Conservation (phyloP, 2,113 vertebrate species). For the Neolamprologus cancellatus region DNA sequence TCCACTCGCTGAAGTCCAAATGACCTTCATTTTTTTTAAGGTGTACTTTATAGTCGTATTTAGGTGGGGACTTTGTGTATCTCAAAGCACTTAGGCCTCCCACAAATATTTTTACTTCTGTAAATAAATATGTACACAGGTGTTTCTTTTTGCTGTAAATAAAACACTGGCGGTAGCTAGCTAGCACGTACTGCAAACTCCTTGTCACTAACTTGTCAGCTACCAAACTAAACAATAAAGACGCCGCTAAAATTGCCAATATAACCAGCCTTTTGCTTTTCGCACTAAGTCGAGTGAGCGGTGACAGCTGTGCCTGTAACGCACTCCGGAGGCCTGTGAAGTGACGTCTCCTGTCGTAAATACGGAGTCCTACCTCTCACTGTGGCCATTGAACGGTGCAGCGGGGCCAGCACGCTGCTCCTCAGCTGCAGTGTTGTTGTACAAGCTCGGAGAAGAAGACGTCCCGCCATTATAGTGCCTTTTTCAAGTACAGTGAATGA, state of each 20-base stretch:
- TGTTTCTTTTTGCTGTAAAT: background rate
- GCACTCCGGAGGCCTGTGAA: rapidly evolving
- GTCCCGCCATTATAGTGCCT: slow-evolving; percentile 49
- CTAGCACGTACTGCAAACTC: background rate
- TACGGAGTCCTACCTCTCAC: slow-evolving; percentile 4
- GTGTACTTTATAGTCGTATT: background rate
- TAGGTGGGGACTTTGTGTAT: rapidly evolving
- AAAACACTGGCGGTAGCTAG: background rate
- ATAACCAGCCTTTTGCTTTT: background rate
- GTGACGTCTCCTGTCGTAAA: background rate
- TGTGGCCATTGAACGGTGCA: slow-evolving; percentile 28
- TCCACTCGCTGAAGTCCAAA: slow-evolving; percentile 1
- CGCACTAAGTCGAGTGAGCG: too few relatives aligned
- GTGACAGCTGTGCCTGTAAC: background rate
- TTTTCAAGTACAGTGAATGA: background rate
- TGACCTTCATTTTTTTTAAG: slow-evolving; percentile 61
- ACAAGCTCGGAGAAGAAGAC: slow-evolving; percentile 48
- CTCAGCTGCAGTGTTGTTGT: background rate
- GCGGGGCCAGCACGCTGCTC: background rate
- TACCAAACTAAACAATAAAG: background rate
- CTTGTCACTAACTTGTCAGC: background rate
- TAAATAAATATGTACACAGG: background rate
- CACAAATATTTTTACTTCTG: background rate
- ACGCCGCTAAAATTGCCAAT: background rate
- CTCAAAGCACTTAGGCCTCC: background rate